A percentile compares a stretch with the other conserved stretches of the same genome.
Conservation (phyloP, 92 coral and sea anemone species). For the Blastomussa wellsi region DNA sequence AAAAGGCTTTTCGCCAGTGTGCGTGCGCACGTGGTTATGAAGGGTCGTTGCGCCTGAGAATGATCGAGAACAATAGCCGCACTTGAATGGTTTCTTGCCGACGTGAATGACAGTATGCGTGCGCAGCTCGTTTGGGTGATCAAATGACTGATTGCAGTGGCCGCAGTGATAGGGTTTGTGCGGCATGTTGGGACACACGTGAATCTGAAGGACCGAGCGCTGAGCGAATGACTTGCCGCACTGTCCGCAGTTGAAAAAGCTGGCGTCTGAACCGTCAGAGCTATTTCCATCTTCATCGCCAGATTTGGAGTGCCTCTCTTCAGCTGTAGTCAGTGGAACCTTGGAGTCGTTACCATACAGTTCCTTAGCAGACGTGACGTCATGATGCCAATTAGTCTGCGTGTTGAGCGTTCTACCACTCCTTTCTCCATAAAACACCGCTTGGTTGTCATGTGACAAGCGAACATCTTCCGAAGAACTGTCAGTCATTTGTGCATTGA, state of each 20-base stretch:
- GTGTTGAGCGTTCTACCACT: background rate
- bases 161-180: conserved; percentile 90
- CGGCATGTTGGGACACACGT: conserved; percentile 84
- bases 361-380: background rate
- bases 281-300: conserved; percentile 31
- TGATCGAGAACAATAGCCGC: conserved; percentile 94
- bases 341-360: background rate
- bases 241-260: conserved; percentile 78
- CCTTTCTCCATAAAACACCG: background rate
- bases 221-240: conserved; percentile 89
- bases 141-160: conserved; percentile 83
- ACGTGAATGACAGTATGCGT: conserved; percentile 94
- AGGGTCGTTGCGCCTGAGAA: conserved; percentile 98
- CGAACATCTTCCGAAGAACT: background rate
- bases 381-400: background rate
- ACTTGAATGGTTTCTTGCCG: conserved; percentile 93
- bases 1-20: conserved; percentile 97
- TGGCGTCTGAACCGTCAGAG: conserved; percentile 42
- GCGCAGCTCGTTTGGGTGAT: conserved; percentile 83
- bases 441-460: background rate
- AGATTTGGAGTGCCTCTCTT: background rate
- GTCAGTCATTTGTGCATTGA: background rate
- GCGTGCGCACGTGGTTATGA: conserved; percentile 94
- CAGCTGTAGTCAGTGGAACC: background rate
- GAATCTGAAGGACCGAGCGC: conserved; percentile 87